Conservation (phyloP, 2,797 vertebrate species). For the Pangasius krempfi region DNA sequence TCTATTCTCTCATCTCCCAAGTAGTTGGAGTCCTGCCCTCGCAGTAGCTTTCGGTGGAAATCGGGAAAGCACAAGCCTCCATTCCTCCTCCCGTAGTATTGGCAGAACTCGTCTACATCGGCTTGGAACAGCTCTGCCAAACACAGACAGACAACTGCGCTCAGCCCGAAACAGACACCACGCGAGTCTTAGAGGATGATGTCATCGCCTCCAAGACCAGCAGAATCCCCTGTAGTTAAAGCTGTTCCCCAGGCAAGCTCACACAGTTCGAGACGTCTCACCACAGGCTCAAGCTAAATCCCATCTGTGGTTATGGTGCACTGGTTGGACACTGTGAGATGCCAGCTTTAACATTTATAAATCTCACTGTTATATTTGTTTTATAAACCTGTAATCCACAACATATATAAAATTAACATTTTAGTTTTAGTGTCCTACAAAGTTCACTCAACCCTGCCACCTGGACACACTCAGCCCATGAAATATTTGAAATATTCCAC, state of each 20-base stretch:
- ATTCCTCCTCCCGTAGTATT: constrained; percentile 90
- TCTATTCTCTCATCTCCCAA: constrained; percentile 94
- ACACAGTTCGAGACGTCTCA: constrained; percentile 48
- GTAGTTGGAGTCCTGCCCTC: constrained; percentile 94
- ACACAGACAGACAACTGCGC: constrained; percentile 46
- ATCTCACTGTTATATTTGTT: background rate
- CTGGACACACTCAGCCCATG: too few species aligned
- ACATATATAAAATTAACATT: background rate
- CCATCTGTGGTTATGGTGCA: constrained; percentile 47
- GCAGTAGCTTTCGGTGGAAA: constrained; percentile 92
- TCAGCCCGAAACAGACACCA: constrained; percentile 51
- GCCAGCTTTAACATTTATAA: constrained; percentile 28
- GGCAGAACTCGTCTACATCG: constrained; percentile 97
- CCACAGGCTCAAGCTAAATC: constrained; percentile 46
- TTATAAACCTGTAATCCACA: background rate
- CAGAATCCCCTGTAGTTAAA: constrained; percentile 52
- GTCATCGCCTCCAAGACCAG: constrained; percentile 52
- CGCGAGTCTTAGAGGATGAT: constrained; percentile 53
- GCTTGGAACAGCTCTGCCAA: constrained; percentile 94
- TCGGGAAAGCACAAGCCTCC: constrained; percentile 94
- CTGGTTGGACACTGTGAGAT: constrained; percentile 16
- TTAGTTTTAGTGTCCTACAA: background rate
- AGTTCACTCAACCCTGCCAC: background rate
- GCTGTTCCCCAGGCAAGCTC: constrained; percentile 54
- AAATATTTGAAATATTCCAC: background rate